Evolutionary conservation across 2,113 vertebrate genomes (phyloP).

Genomic region (Pedetes capensis): DNA sequence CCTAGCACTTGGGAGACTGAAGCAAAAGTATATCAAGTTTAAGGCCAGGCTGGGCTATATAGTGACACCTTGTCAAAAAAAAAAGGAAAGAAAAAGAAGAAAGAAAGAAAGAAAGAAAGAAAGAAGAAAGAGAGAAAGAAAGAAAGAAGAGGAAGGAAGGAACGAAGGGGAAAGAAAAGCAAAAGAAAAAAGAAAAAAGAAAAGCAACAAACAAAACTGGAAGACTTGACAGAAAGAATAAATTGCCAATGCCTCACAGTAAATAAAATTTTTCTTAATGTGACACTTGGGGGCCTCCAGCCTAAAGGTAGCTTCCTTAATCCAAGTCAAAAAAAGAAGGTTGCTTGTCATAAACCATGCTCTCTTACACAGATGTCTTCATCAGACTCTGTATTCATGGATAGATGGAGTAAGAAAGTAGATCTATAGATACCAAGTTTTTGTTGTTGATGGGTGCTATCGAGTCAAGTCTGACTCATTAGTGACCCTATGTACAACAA

Average conservation of each 20-base stretch:
- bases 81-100: rapidly evolving
- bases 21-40: no score
- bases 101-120: rapidly evolving
- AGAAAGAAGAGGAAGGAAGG: no score
- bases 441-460: no score
- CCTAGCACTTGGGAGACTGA: no score
- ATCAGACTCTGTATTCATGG: neutral
- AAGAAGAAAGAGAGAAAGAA: rapidly evolving
- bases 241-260: neutral
- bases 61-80: neutral
- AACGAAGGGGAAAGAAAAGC: no score
- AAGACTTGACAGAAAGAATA: neutral
- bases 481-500: no score
- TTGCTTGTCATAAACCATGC: neutral
- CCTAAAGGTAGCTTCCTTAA: conserved; percentile 23
- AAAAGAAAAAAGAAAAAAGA: no score
- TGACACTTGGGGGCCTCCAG: neutral
- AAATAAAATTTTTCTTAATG: conserved; percentile 12
- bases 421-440: no score
- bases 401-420: neutral
- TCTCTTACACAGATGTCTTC: neutral
- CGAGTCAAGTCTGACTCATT: no score
- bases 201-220: no score
- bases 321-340: conserved; percentile 12
- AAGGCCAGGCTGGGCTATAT: no score